Conservation (phyloP, 2,797 vertebrate genomes). For the Lepilemur ruficaudatus region DNA sequence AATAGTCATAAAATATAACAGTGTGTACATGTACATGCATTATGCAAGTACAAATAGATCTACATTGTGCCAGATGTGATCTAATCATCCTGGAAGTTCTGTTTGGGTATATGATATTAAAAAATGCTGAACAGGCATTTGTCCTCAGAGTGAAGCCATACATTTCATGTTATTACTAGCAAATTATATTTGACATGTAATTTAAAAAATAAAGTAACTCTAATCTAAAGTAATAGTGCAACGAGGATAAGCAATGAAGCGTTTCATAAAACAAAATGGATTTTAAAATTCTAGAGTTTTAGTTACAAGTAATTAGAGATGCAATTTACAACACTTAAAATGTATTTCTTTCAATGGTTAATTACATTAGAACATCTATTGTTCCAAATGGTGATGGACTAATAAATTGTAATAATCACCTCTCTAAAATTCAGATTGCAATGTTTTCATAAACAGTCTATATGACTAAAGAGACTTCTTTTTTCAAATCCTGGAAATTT, state of each 20-base stretch:
- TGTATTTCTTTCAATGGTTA: constrained; percentile 82
- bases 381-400: constrained; percentile 76
- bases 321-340: constrained; percentile 78
- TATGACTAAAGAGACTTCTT: constrained; percentile 35
- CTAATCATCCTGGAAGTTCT: constrained; percentile 56
- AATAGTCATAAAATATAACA: constrained; percentile 74
- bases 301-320: constrained; percentile 82
- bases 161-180: constrained; percentile 73
- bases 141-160: constrained; percentile 57
- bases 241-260: constrained; percentile 79
- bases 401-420: constrained; percentile 78
- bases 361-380: constrained; percentile 79
- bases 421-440: constrained; percentile 70
- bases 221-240: constrained; percentile 79
- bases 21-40: constrained; percentile 20
- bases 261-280: constrained; percentile 76
- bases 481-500: neutral
- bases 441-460: constrained; percentile 70
- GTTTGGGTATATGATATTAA: constrained; percentile 68
- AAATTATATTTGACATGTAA: constrained; percentile 85
- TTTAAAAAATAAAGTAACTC: constrained; percentile 83
- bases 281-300: constrained; percentile 79
- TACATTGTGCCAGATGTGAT: constrained; percentile 62
- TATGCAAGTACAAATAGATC: constrained; percentile 47
- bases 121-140: constrained; percentile 69